These are phyloP conservation scores for Rotaria macrura DNA, from an alignment of 2,888 invertebrate genomes.

Conservation along the genomic window DNA sequence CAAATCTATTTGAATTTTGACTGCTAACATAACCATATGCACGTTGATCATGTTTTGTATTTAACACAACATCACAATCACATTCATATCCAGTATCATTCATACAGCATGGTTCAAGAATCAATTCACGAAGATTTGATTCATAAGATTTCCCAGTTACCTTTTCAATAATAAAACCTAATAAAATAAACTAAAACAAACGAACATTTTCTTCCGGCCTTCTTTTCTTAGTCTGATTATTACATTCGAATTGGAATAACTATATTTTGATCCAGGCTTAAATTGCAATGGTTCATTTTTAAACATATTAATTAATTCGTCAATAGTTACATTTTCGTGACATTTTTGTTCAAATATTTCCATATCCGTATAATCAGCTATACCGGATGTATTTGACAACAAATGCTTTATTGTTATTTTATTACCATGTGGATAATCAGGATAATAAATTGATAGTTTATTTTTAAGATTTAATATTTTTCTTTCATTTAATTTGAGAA, in stretches of 20 bases:
- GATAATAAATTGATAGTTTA: constrained; percentile 27
- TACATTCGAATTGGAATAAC: constrained; percentile 17
- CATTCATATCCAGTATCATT: constrained; percentile 2
- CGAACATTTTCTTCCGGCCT: too few relatives aligned
- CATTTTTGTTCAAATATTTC: background rate
- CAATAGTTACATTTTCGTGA: background rate
- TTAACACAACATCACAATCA: background rate
- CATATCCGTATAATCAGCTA: background rate
- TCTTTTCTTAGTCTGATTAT: too few relatives aligned
- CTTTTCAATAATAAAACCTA: constrained; percentile 13
- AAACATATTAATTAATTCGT: background rate
- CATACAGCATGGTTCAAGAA: constrained; percentile 10
- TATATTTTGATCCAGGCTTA: background rate
- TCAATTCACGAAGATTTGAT: background rate
- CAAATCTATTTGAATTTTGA: background rate
- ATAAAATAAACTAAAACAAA: background rate
- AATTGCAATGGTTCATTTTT: background rate
- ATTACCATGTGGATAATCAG: background rate
- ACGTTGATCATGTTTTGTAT: background rate
- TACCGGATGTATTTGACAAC: background rate
- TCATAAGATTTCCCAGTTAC: background rate
- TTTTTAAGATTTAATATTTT: constrained; percentile 34
- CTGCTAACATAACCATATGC: background rate
- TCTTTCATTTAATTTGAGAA: constrained; percentile 35
- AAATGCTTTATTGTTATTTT: background rate